phyloP scores from a whole-genome alignment of 1,140 invertebrate genomes.

The Pachypsylla venusta region DNA sequence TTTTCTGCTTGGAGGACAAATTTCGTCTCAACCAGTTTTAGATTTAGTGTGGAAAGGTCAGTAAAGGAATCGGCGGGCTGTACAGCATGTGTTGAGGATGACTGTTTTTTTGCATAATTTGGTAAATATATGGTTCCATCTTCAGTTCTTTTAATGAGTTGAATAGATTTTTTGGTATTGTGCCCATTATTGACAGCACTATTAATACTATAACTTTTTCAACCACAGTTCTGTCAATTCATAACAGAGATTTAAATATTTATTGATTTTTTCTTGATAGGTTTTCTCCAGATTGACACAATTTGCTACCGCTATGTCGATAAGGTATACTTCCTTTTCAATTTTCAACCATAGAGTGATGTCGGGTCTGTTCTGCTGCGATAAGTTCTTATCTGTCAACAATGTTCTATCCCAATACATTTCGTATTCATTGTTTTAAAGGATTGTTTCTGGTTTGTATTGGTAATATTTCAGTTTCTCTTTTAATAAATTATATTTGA shows the following conservation, averaged over 20 bases:
- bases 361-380: neutral
- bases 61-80: neutral
- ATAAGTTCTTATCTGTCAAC: neutral
- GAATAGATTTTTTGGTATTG: neutral
- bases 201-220: neutral
- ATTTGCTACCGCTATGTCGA: slow-evolving; percentile 6
- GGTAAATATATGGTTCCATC: neutral
- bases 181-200: neutral
- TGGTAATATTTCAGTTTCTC: neutral
- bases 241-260: neutral
- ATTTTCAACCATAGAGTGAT: slow-evolving; percentile 1
- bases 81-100: neutral
- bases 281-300: neutral
- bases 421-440: slow-evolving; percentile 2
- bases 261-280: slow-evolving; percentile 4
- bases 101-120: neutral
- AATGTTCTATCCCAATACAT: neutral
- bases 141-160: neutral
- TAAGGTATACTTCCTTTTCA: neutral
- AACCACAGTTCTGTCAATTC: slow-evolving; percentile 1
- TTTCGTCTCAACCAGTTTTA: too few species aligned
- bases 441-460: slow-evolving; percentile 10
- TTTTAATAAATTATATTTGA: neutral
- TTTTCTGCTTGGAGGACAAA: too few species aligned
- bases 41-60: too few species aligned